Percentiles rank a stretch among this genome's conserved stretches.
These are phyloP conservation scores for Rhopalosiphum nymphaeae DNA, from an alignment of 2,888 invertebrate genomes.

Conservation along the genomic window DNA sequence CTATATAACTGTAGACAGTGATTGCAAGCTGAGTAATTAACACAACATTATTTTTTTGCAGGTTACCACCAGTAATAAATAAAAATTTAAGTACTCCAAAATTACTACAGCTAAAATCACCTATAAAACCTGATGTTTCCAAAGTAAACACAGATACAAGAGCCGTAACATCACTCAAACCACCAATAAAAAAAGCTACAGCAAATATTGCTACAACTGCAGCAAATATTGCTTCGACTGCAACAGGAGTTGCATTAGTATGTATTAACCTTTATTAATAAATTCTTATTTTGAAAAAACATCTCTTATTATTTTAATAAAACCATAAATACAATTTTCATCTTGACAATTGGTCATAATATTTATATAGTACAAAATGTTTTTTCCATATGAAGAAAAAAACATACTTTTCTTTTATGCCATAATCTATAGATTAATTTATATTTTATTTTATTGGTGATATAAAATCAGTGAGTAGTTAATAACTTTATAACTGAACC, in stretches of 20 bases:
- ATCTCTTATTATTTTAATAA: background rate
- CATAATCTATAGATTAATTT: background rate
- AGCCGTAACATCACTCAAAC: background rate
- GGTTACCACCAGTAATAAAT: background rate
- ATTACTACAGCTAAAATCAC: background rate
- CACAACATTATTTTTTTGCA: background rate
- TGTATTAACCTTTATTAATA: background rate
- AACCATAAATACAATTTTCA: background rate
- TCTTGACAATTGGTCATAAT: too few relatives aligned
- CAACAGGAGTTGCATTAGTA: background rate
- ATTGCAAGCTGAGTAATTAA: background rate
- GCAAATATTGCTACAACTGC: too few relatives aligned
- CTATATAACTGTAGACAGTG: background rate
- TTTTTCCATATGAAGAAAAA: too few relatives aligned
- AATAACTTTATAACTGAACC: background rate
- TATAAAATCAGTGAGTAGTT: background rate
- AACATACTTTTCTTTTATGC: background rate
- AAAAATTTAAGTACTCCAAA: background rate
- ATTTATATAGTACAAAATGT: background rate
- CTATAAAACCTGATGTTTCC: background rate
- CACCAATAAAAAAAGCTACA: background rate
- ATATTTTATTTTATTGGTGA: background rate
- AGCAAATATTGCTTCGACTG: too few relatives aligned
- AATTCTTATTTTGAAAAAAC: background rate
- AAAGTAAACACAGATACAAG: background rate